Evolutionary conservation across 37 sponge, comb jelly and placozoan species (phyloP).

Genomic region (Cladorhizidae sp.): DNA sequence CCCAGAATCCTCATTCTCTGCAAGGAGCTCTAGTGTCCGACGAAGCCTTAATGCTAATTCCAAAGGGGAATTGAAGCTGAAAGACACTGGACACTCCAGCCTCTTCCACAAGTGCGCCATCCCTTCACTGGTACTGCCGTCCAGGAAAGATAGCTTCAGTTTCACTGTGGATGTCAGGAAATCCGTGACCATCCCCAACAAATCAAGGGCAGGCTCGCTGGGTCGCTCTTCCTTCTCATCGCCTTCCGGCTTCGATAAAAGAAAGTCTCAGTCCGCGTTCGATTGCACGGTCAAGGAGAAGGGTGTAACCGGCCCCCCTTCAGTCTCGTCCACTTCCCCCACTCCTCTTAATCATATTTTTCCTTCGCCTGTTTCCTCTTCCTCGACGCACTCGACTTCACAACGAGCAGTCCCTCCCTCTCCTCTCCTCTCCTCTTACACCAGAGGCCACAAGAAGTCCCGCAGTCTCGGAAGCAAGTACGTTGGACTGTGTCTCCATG

Average conservation of each 20-base stretch:
- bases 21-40: background rate
- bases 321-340: background rate
- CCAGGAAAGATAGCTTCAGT: background rate
- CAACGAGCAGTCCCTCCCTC: background rate
- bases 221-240: background rate
- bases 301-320: no score
- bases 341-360: no score
- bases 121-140: background rate
- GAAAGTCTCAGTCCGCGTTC: background rate
- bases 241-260: background rate
- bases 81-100: background rate
- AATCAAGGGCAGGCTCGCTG: background rate
- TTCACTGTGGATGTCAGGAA: background rate
- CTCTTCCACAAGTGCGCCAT: background rate
- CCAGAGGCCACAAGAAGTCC: slow-evolving; percentile 64
- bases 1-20: background rate
- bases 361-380: background rate
- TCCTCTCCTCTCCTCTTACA: slow-evolving; percentile 1
- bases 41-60: background rate
- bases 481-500: background rate
- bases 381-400: background rate
- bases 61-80: background rate
- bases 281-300: background rate
- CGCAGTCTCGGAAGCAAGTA: slow-evolving; percentile 71
- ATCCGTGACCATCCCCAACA: background rate